These are phyloP conservation scores for Tretioscincus oriximinensis DNA, from an alignment of 2,113 vertebrate genomes.

Conservation along the genomic window DNA sequence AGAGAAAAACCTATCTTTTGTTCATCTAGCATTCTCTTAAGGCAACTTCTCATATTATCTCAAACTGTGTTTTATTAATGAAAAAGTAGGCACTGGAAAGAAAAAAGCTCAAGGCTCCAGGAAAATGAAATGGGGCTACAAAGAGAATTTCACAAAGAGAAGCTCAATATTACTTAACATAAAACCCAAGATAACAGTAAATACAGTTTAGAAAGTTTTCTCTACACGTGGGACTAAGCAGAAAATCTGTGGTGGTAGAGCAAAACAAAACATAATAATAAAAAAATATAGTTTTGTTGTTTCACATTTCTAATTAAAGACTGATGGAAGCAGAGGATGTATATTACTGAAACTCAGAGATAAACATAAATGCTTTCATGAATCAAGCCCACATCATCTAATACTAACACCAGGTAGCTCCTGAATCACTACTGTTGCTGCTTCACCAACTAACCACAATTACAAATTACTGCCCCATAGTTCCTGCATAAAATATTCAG, in stretches of 20 bases:
- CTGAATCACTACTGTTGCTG: background rate
- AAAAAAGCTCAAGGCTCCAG: too few species aligned
- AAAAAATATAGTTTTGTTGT: background rate
- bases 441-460: constrained; percentile 27
- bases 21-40: too few species aligned
- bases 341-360: background rate
- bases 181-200: background rate
- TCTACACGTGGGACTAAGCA: background rate
- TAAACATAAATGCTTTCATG: background rate
- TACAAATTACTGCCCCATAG: constrained; percentile 45
- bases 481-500: constrained; percentile 15
- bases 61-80: too few species aligned
- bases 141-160: too few species aligned
- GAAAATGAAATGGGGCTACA: too few species aligned
- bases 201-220: background rate
- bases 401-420: rapidly evolving
- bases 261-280: background rate
- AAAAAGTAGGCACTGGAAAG: too few species aligned
- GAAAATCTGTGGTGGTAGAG: background rate
- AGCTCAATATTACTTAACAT: too few species aligned
- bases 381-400: background rate
- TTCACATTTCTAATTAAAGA: background rate
- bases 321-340: background rate
- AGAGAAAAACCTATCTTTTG: too few species aligned
- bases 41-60: too few species aligned